Conservation (phyloP, 2,888 invertebrate species). For the Carabus problematicus region DNA sequence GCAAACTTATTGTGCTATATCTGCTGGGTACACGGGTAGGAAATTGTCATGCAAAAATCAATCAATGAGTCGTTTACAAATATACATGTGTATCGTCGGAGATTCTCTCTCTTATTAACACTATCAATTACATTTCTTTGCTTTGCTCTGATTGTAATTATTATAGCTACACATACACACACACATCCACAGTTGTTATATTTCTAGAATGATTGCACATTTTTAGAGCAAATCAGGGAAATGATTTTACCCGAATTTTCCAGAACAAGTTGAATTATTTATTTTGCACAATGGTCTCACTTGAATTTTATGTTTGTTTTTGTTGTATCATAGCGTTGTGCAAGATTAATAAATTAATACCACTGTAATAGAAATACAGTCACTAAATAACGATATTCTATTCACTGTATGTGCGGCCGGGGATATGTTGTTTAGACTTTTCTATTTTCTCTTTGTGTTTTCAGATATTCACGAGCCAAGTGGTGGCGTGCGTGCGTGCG, state of each 20-base stretch:
- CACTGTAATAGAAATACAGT: neutral
- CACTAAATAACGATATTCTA: too few species aligned
- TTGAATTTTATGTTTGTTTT: too few species aligned
- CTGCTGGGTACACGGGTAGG: slow-evolving; percentile 61
- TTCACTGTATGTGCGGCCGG: slow-evolving; percentile 13
- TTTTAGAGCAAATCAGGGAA: slow-evolving; percentile 27
- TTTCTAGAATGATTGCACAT: too few species aligned
- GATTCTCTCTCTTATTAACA: slow-evolving; percentile 11
- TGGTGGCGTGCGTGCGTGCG: slow-evolving; percentile 17
- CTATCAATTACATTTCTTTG: slow-evolving; percentile 21
- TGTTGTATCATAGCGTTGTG: too few species aligned
- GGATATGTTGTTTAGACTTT: slow-evolving; percentile 53
- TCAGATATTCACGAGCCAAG: slow-evolving; percentile 55
- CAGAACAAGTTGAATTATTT: slow-evolving; percentile 2
- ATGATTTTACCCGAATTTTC: slow-evolving; percentile 22
- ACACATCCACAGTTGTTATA: too few species aligned
- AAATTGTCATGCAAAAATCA: slow-evolving; percentile 50
- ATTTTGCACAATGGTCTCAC: neutral
- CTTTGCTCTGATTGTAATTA: slow-evolving; percentile 12
- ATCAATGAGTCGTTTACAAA: slow-evolving; percentile 14
- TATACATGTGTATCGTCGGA: slow-evolving; percentile 21
- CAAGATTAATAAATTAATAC: neutral
- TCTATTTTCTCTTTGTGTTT: slow-evolving; percentile 62
- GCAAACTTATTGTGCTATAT: slow-evolving; percentile 53
- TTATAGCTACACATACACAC: neutral